phyloP scores from a whole-genome alignment of 1,140 invertebrate species.

The Coptotermes formosanus region DNA sequence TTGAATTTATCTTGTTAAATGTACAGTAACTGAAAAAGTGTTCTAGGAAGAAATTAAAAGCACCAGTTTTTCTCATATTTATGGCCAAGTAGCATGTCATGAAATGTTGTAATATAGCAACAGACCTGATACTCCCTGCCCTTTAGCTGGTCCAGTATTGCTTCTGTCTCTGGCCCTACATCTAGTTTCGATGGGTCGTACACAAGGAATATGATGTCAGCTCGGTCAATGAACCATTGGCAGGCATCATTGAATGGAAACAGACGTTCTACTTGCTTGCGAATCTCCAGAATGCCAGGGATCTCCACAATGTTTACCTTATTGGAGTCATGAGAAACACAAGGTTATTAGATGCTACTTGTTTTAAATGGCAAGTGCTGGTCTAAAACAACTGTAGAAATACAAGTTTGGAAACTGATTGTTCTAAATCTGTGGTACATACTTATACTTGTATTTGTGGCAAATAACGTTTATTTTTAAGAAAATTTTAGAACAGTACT shows the following conservation, averaged over 20 bases:
- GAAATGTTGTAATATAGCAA: background rate
- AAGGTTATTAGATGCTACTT: background rate
- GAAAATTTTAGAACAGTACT: too few relatives aligned
- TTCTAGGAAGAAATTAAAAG: too few relatives aligned
- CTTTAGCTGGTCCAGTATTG: conserved; percentile 88
- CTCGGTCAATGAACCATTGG: conserved; percentile 95
- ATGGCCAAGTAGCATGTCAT: background rate
- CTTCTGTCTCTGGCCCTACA: conserved; percentile 91
- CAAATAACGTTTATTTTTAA: too few relatives aligned
- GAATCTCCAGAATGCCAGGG: conserved; percentile 90
- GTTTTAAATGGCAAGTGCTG: too few relatives aligned
- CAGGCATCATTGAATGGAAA: conserved; percentile 95
- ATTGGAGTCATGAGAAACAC: conserved; percentile 34
- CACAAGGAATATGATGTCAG: conserved; percentile 91
- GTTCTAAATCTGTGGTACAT: too few relatives aligned
- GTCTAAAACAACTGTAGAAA: too few relatives aligned
- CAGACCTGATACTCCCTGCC: conserved; percentile 83
- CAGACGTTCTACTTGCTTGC: conserved; percentile 87
- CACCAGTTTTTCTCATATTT: too few relatives aligned
- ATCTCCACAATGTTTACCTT: conserved; percentile 96
- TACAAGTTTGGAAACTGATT: too few relatives aligned
- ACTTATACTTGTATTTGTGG: too few relatives aligned
- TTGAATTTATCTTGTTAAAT: too few relatives aligned
- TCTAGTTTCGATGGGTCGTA: conserved; percentile 95
- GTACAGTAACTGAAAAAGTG: too few relatives aligned